Conservation (phyloP, 1,140 invertebrate species). For the Leptoteleia sp. region DNA sequence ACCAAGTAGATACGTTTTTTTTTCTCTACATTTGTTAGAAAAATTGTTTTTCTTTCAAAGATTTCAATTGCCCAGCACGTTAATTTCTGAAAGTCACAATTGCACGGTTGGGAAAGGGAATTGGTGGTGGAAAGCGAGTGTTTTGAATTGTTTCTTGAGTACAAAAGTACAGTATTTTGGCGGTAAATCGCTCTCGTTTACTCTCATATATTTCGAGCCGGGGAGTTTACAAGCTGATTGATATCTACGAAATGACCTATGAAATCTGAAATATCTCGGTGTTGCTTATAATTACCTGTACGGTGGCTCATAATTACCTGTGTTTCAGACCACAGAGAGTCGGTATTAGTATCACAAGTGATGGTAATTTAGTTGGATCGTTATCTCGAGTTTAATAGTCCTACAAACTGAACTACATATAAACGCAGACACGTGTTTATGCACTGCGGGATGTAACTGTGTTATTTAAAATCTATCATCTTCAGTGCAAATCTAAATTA, state of each 20-base stretch:
- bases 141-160: neutral
- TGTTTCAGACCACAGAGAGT: slow-evolving; percentile 58
- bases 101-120: too few relatives aligned
- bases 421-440: slow-evolving; percentile 41
- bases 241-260: slow-evolving; percentile 61
- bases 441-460: neutral
- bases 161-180: slow-evolving; percentile 13
- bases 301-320: slow-evolving; percentile 57
- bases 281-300: slow-evolving; percentile 61
- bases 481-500: neutral
- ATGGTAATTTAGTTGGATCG: slow-evolving; percentile 64
- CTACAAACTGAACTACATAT: slow-evolving; percentile 50
- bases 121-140: too few relatives aligned
- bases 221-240: slow-evolving; percentile 50
- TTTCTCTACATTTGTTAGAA: too few relatives aligned
- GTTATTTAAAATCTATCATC: slow-evolving; percentile 28
- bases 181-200: slow-evolving; percentile 13
- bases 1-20: too few relatives aligned
- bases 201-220: slow-evolving; percentile 23
- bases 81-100: too few relatives aligned
- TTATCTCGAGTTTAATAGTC: slow-evolving; percentile 64
- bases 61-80: too few relatives aligned
- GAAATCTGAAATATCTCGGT: slow-evolving; percentile 63
- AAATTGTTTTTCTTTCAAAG: too few relatives aligned
- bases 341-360: slow-evolving; percentile 60